Base-by-base conservation (phyloP, 2,888 invertebrate species). In the Allygus modestus region DNA sequence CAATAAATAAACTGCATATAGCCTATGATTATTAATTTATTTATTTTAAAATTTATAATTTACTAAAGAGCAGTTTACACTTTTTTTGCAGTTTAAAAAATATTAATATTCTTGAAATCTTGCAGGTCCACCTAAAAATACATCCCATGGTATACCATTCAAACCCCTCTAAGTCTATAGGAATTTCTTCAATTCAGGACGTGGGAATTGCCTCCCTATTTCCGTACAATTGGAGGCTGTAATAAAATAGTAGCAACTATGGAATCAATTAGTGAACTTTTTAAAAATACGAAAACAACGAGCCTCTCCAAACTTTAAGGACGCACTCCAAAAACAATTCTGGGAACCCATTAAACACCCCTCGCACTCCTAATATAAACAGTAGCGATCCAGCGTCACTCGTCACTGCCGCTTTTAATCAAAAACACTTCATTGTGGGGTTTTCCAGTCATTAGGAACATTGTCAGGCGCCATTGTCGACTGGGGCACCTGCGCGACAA, bases 381-480 rank as follows among this genome's bases (percentile, higher is more conserved):
- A 77, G 77, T 46, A 77, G 28, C 43, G 51, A 43, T n/a, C 4
- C 23, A 7, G 0, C 51, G 4, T 7, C n/a, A 15, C 41, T 37
- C 43, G 26, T 17, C 43, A 20, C 2, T 71, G 20, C 11, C 5
- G 33, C 23, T 2, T 26, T 46, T 77, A 43, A 77, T 77, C 46
- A 77, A 43, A 43, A 43, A 41, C 46, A 51, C 77, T 51, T 51
- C 77, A 73, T 73, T 43, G 73, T 43, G 51, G 77, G 51, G 28
- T 77, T 77, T n/a, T 77, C 77, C 77, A 77, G 46, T 77, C 41
- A 73, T 73, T 73, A 41, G 73, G 37, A 77, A 77, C 77, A 77
- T 77, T 46, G 51, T 41, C 9, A 15, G 43, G 77, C 1, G 7
- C 15, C 28, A 23, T 77, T 46, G 43, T 43, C 51, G 23, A 2